Base-by-base conservation (phyloP, 1,140 invertebrate species). In the Caenorhabditis brenneri region DNA sequence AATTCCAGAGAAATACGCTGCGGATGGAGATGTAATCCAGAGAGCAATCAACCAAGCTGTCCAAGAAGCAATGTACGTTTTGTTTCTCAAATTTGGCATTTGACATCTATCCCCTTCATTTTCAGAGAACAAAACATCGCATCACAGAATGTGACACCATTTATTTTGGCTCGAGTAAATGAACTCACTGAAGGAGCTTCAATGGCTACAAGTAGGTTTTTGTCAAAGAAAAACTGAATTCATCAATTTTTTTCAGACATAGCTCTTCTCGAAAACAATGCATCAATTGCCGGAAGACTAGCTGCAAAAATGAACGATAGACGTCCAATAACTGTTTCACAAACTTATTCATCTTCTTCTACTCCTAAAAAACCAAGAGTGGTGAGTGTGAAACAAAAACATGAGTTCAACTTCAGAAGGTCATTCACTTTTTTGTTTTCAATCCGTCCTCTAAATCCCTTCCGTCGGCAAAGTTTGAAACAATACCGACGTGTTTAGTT, bases 201-300 rank as follows among this genome's bases (percentile, higher is more conserved):
- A 10, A 92, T 99, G 19, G 85, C 92, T 90, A 93, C 96, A 22
- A 98, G 95, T 95, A 93, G 27, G 55, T 31, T 22, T 22, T 49
- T 39, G 1, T 42, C 36, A 12, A 27, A 48, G 5, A 22, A 15
- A 1, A 9, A 81, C 1, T 27, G 15, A 22, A n/a, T 22, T 22
- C n/a, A n/a, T n/a, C n/a, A n/a, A 31, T 36, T 84, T 22, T 79
- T 88, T 90, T 79, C 91, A 94, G 95, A 98, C 92, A 94, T 96
- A 89, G 95, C 94, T 4, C 92, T 99, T 33, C 94, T 99, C 88
- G 94, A 95, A 92, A 96, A 98, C 91, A 98, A 98, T 92, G 96
- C 95, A 2, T 92, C 91, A 85, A 93, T 96, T 78, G 96, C 95
- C 22, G 94, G 95, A 79, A 91, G 95, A 91, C 95, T 98, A 88